Evolutionary conservation across 2,797 vertebrate species (phyloP).

Genomic region (Nyctibius grandis): DNA sequence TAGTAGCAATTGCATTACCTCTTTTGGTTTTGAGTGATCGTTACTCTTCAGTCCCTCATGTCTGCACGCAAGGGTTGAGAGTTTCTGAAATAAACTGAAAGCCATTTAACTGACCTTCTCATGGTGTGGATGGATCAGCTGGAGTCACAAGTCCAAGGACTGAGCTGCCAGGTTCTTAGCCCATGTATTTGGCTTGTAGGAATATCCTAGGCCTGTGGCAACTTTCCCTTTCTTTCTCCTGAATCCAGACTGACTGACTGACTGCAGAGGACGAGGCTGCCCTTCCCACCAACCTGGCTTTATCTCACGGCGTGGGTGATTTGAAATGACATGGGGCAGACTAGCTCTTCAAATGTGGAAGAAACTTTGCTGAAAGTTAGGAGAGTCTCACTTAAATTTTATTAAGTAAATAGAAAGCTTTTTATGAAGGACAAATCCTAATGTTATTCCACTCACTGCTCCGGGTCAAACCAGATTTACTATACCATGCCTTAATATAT

Average conservation of each 20-base stretch:
- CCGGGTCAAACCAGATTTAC: neutral
- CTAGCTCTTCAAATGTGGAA: neutral
- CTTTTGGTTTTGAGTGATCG: neutral
- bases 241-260: neutral
- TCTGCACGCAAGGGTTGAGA: neutral
- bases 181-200: neutral
- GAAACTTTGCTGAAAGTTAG: neutral
- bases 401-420: neutral
- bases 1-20: neutral
- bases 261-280: neutral
- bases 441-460: neutral
- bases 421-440: neutral
- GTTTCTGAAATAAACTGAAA: neutral
- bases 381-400: neutral
- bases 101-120: neutral
- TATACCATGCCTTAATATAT: neutral
- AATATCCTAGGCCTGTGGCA: neutral
- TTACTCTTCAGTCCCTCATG: neutral
- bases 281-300: fast-evolving
- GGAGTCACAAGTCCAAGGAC: fast-evolving
- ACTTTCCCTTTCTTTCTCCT: neutral
- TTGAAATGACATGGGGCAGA: fast-evolving
- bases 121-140: neutral
- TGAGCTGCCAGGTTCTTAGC: neutral
- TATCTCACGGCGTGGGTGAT: fast-evolving